Evolutionary conservation across 37 sponge, comb jelly and placozoan species (phyloP).

Genomic region (Hormiphora californensis): DNA sequence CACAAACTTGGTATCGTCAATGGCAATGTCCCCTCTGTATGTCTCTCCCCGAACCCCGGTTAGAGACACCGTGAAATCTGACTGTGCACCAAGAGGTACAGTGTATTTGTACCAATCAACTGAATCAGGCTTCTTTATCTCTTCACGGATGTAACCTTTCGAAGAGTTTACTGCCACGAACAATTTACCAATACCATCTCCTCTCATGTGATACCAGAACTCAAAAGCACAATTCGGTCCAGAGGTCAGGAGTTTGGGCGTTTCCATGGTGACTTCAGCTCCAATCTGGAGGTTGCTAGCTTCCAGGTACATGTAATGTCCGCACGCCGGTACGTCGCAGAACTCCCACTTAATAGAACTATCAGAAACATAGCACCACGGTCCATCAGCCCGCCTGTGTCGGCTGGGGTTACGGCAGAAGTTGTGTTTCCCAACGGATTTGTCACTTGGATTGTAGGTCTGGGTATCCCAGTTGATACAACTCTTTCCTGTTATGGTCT

Average conservation of each 20-base stretch:
- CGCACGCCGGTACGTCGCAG: conserved; percentile 41
- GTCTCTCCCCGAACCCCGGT: conserved; percentile 11
- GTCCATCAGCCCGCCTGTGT: conserved; percentile 5
- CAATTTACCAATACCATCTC: conserved; percentile 50
- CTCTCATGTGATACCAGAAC: conserved; percentile 58
- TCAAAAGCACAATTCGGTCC: conserved; percentile 47
- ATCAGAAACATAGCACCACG: conserved; percentile 56
- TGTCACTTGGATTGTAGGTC: conserved; percentile 12
- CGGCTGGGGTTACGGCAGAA: conserved; percentile 19
- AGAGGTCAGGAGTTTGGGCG: conserved; percentile 24
- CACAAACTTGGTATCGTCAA: conserved; percentile 54
- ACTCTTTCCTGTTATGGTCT: background rate
- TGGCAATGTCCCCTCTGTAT: conserved; percentile 52
- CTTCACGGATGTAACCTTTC: background rate
- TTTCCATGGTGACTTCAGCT: background rate
- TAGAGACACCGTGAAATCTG: conserved; percentile 14
- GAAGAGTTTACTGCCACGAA: conserved; percentile 28
- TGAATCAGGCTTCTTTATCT: background rate
- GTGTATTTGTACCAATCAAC: conserved; percentile 1
- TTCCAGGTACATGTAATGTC: conserved; percentile 56
- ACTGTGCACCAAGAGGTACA: conserved; percentile 28
- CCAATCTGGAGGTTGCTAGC: background rate
- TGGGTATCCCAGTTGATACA: conserved; percentile 12
- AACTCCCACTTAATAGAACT: conserved; percentile 49
- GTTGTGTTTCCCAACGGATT: conserved; percentile 17